A percentile compares a stretch with the other conserved stretches of the same genome.
Conservation (phyloP, 2,888 invertebrate genomes). For the Leptogaster cylindrica region DNA sequence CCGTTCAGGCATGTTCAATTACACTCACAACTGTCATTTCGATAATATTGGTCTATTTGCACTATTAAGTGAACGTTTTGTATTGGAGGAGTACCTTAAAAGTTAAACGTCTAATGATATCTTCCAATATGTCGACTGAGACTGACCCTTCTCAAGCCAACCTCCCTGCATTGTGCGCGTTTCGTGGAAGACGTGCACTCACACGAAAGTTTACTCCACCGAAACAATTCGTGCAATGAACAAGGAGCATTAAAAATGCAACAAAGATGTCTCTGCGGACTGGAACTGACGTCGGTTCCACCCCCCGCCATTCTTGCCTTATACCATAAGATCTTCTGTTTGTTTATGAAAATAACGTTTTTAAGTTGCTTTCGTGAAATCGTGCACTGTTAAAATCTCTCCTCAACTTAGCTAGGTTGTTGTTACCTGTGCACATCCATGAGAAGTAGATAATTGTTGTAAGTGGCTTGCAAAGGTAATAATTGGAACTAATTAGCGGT, state of each 20-base stretch:
- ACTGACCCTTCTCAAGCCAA: no score
- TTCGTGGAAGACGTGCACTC: no score
- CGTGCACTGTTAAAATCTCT: not conserved
- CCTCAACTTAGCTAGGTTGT: not conserved
- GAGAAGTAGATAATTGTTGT: conserved; percentile 7
- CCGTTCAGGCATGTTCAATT: no score
- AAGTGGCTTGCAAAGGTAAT: conserved; percentile 19
- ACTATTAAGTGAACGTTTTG: no score
- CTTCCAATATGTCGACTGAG: no score
- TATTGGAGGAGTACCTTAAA: no score
- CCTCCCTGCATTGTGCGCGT: no score
- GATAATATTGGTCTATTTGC: no score
- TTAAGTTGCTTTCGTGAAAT: not conserved
- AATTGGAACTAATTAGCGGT: conserved; percentile 21
- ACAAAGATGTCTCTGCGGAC: not conserved
- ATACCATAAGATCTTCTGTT: not conserved
- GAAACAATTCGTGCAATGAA: not conserved
- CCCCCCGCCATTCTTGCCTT: not conserved
- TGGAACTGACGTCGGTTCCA: not conserved
- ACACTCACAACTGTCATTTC: no score
- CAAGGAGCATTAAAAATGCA: not conserved
- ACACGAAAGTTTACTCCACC: not conserved
- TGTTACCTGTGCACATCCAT: not conserved
- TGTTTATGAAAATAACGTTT: conserved; percentile 26
- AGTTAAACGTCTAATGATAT: no score